Base-by-base conservation (phyloP, 2,888 invertebrate genomes). In the Athrips mouffetella region DNA sequence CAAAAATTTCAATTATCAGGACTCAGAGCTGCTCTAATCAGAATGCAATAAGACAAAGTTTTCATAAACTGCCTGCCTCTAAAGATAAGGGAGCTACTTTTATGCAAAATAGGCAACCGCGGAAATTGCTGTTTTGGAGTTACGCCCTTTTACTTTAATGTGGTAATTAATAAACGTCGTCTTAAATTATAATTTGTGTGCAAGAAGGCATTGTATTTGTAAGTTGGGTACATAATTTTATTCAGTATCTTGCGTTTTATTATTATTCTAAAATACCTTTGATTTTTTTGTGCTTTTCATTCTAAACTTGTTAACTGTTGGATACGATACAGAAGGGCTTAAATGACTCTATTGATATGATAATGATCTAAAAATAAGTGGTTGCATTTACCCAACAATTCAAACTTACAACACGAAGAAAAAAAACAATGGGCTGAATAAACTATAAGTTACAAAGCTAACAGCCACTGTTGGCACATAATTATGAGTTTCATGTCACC, bases 1-100 rank as follows among this genome's bases (percentile, higher is more conserved):
- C 63, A 65, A 73, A 71, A 78, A 73, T 63, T 63, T 65, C 67
- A 80, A 79, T 78, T 74, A 76, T 57, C 57, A 52, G 48, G 49
- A 39, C 52, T 48, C 51, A 51, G 54, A 48, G 47, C 49, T 50
- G 55, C 54, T 73, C 74, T 79, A 81, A 83, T 83, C 73, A 76
- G 76, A 84, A 79, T 71, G 76, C 74, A 81, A 79, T 79, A 76
- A 79, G 75, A 78, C 79, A 71, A 80, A 85, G 82, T 87, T 86
- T 85, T 80, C 80, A 70, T 70, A 79, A 84, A 84, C 70, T 79
- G 82, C 68, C 84, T 85, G 86, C 66, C 64, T 61, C 60, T 53
- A 56, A 59, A 83, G 87, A 88, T 86, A 86, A 87, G 85, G 81
- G 81, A 60, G 61, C 69, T 62, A 75, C 71, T 80, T 84, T 86